Evolutionary conservation across 2,113 vertebrate genomes (phyloP), one percentile per base, ranked within the genome.

Genomic region (Oreochromis spilurus): DNA sequence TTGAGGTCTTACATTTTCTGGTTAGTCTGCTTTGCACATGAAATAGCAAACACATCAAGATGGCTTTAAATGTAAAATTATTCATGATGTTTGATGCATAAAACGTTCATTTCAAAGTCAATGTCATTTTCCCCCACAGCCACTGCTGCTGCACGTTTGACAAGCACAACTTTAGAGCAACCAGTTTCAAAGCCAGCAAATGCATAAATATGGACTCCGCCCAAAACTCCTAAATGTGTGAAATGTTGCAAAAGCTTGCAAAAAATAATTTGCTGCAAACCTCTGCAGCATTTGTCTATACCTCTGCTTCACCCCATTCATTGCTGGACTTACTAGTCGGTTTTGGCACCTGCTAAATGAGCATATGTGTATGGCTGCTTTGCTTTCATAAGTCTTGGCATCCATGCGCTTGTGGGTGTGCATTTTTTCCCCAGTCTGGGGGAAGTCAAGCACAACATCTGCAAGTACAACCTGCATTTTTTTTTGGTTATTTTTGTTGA

Each of bases 61-160:
- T 48, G 4, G 34, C 72, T 85, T 77, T 52, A 58, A 81, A 90
- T 92, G 86, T 82, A 91, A 92, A 92, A 89, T 87, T 87, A 91
- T 91, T 88, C 89, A 92, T 88, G 48, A 90, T 11, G 12, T 77
- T 77, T 77, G 45, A 77, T 77, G 72, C 72, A 1, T 77, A 77
- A 77, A 77, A 77, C 45, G 17, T 65, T 84, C 72, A 60, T 83
- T 89, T 83, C 81, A 89, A 89, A 89, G 84, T 55, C 67, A 11
- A 53, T 82, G 79, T 89, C 79, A 83, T 83, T 77, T 83, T 29
- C 16, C 82, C 88, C 79, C 48, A 87, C 58, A 87, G 82, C 24
- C 31, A 53, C 29, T 13, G 57, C 43, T 31, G 84, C n/a, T 43
- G 82, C 84, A 82, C 8, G 65, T 90, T 91, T 91, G 91, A 92